phyloP scores from a whole-genome alignment of 2,888 invertebrate genomes.

The Cheilosia scutellata region DNA sequence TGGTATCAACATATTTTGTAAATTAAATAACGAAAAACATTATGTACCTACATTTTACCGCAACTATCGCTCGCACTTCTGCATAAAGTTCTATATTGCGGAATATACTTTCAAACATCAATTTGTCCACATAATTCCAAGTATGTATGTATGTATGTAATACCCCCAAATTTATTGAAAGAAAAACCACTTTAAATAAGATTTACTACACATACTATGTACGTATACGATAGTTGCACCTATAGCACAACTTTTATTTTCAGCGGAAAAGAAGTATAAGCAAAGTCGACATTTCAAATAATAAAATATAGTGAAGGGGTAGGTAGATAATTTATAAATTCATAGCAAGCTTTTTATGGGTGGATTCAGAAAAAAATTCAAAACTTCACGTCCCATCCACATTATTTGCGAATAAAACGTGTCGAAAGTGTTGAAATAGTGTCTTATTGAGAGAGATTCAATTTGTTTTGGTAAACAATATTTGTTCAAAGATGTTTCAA shows the following conservation, averaged over 20 bases:
- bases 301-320: conserved; percentile 28
- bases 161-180: conserved; percentile 6
- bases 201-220: conserved; percentile 24
- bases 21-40: too few relatives aligned
- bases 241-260: conserved; percentile 35
- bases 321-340: conserved; percentile 57
- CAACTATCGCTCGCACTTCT: neutral
- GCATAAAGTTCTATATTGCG: neutral
- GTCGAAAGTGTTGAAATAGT: conserved; percentile 69
- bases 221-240: conserved; percentile 6
- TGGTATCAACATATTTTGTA: too few relatives aligned
- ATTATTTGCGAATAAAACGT: conserved; percentile 70
- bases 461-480: conserved; percentile 71
- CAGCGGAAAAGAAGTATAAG: conserved; percentile 28
- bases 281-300: conserved; percentile 45
- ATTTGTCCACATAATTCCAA: neutral
- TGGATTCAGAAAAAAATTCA: conserved; percentile 53
- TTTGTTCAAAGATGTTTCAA: conserved; percentile 59
- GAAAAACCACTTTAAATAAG: conserved; percentile 16
- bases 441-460: conserved; percentile 67
- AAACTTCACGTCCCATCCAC: conserved; percentile 69
- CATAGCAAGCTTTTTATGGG: conserved; percentile 61
- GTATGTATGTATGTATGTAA: neutral
- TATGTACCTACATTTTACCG: too few relatives aligned
- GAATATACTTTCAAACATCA: conserved; percentile 5